Base-by-base conservation (phyloP, 2,113 vertebrate genomes). In the Thalassoma bifasciatum region DNA sequence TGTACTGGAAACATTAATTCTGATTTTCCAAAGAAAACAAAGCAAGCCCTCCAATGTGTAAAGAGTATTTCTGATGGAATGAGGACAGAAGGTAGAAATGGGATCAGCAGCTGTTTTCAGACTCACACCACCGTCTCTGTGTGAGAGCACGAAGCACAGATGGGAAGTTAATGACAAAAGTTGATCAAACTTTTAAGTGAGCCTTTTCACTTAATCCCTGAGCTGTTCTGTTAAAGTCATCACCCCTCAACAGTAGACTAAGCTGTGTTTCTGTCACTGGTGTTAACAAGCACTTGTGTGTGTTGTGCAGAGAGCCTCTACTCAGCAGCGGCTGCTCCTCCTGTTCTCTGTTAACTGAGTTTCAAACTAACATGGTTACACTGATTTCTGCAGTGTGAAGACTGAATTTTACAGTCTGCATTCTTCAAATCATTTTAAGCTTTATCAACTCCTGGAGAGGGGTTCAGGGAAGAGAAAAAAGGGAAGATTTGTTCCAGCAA, bases 141-240 rank as follows among this genome's bases (percentile, higher is more conserved):
- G 22, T 11, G 2, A 40, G 60, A 61, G 52, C 26, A 34, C 54
- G 23, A 62, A 65, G 19, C 68, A 56, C 75, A 65, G 82, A 85
- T 75, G 77, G 50, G 56, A 54, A 78, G 87, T 77, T 83, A 83
- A 84, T 83, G 76, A 81, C 63, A 80, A 72, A 78, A 87, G 66
- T 74, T 74, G 23, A 56, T n/a, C 49, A 70, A 75, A 77, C 67
- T 77, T 9, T 37, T 13, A 22, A 69, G 53, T n/a, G 26, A 8
- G 19, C 12, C 13, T 36, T 42, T 21, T 17, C 42, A 66, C 38
- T 19, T 65, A 63, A 57, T 21, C 58, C 23, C 34, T 14, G 8
- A 46, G 23, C 10, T 2, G 16, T 19, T 44, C 24, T 40, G 13
- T 23, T 30, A 4, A 4, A 30, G 30, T 30, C 30, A 30, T 30